Percentiles rank a stretch among this genome's conserved stretches.
Evolutionary conservation across 2,797 vertebrate species (phyloP).

Genomic region (Heterohyrax brucei): DNA sequence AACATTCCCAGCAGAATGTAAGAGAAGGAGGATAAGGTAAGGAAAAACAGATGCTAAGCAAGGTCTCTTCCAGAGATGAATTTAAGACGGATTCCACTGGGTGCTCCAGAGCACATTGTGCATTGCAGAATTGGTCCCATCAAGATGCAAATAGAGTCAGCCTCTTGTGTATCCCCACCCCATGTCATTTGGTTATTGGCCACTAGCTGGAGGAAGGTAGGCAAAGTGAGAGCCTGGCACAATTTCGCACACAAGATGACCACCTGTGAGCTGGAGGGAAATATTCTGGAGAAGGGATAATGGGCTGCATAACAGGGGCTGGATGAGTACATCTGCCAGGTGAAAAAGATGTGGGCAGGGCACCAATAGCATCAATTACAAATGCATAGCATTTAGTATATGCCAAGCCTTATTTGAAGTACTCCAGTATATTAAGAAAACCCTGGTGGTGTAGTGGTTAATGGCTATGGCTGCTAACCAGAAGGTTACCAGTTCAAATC

Average conservation of each 20-base stretch:
- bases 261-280: neutral
- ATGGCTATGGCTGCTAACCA: no score
- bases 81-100: neutral
- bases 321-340: no score
- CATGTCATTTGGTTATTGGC: neutral
- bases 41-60: neutral
- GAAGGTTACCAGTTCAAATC: no score
- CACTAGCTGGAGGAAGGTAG: neutral
- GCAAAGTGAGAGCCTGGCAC: no score
- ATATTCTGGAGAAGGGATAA: neutral
- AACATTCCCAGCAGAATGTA: neutral
- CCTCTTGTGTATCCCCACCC: neutral
- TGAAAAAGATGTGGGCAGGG: slow-evolving; percentile 36
- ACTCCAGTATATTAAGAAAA: no score
- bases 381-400: neutral
- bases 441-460: no score
- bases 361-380: neutral
- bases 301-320: neutral
- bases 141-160: neutral
- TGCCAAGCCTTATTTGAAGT: neutral
- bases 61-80: neutral
- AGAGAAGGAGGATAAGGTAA: neutral
- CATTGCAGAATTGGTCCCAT: neutral
- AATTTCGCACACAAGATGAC: neutral
- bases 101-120: neutral